Evolutionary conservation across 2,113 vertebrate species (phyloP), one percentile per base, ranked within the genome.

Genomic region (Donacobius atricapilla): DNA sequence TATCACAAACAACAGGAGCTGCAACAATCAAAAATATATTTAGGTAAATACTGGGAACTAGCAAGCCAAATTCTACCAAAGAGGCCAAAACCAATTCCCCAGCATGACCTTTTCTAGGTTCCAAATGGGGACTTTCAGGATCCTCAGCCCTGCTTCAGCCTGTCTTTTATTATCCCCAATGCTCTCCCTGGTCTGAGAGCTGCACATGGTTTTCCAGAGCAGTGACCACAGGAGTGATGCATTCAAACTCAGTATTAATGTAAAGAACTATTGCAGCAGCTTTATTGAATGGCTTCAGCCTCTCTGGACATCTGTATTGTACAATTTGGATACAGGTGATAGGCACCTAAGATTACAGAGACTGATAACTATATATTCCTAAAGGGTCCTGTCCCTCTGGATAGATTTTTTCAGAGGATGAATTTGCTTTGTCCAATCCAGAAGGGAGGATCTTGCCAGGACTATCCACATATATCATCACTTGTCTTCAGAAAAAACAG

Each of bases 311-410:
- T 96, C 92, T 89, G 56, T 96, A 94, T 94, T 56, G 86, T 63
- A 76, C 93, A 33, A 17, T 80, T 61, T 76, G 94, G 88, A 60
- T 47, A 50, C 90, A 95, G 86, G 95, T 94, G 93, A 96, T 94
- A 79, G 96, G 89, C 96, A 97, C 94, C 94, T 61, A 51, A 96
- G 95, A 96, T 96, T 61, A 93, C 64, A 76, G 76, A 76, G 28
- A 72, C 72, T 64, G 95, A 96, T 96, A 96, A 87, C 90, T 87
- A 4, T 60, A 89, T 75, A 53, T 61, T 82, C 90, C 80, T 95
- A 87, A 96, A 79, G 77, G 28, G 72, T 48, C 76, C 76, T 95
- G 94, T 95, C 94, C 76, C 66, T 80, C 60, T 7, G 15, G 88
- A 83, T 84, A 84, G 93, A 96, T 94, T 95, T 95, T 93, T 95